phyloP scores from a whole-genome alignment of 2,113 vertebrate genomes.

The Toxotes chatareus region DNA sequence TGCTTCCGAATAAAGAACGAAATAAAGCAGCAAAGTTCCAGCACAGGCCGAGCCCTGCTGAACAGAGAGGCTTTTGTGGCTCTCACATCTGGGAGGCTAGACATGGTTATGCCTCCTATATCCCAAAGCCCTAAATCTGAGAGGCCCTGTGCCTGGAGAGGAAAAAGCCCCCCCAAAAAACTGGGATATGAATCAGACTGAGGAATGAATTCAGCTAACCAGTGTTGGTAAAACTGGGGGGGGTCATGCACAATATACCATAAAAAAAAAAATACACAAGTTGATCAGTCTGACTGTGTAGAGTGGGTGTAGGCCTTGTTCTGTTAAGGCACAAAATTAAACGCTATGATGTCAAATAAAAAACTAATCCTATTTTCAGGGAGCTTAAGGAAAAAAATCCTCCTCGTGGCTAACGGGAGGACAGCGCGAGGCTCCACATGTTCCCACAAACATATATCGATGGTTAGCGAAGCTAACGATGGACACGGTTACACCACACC shows the following conservation, averaged over 20 bases:
- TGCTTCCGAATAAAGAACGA: conserved; percentile 10
- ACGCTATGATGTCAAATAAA: background rate
- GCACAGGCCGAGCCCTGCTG: background rate
- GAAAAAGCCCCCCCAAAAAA: background rate
- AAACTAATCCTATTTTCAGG: background rate
- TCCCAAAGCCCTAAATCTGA: conserved; percentile 5
- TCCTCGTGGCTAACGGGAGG: conserved; percentile 48
- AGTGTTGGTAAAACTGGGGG: no score
- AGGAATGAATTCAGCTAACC: no score
- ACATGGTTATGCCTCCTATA: conserved; percentile 42
- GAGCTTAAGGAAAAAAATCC: background rate
- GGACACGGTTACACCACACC: no score
- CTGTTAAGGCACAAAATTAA: background rate
- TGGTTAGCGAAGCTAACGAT: background rate
- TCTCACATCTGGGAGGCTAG: conserved; percentile 76
- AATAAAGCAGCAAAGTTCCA: background rate
- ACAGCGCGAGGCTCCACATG: conserved; percentile 1
- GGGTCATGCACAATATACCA: no score
- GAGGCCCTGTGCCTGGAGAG: background rate
- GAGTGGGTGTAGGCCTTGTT: accelerated
- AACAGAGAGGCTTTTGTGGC: conserved; percentile 74
- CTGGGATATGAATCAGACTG: background rate
- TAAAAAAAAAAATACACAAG: no score
- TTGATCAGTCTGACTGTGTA: no score
- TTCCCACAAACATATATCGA: background rate